These are phyloP conservation scores for Oenanthe melanoleuca DNA, from an alignment of 2,113 vertebrate species.

Conservation along the genomic window DNA sequence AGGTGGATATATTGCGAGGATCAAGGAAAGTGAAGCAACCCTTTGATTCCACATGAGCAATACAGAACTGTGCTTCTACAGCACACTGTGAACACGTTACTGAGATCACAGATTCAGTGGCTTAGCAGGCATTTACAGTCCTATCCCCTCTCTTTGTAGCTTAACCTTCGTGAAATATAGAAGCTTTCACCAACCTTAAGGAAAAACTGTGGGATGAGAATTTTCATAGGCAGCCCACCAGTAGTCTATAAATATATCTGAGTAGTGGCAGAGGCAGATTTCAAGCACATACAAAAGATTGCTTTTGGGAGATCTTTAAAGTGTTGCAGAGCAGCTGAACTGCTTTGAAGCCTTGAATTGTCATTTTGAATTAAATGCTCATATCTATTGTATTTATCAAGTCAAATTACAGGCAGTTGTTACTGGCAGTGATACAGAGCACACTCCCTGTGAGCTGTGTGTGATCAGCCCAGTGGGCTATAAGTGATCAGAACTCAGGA, in stretches of 20 bases:
- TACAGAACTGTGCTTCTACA: background rate
- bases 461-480: background rate
- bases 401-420: conserved; percentile 5
- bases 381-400: background rate
- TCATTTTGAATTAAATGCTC: conserved; percentile 26
- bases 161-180: conserved; percentile 35
- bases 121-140: conserved; percentile 24
- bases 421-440: background rate
- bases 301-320: conserved; percentile 40
- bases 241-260: conserved; percentile 59
- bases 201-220: conserved; percentile 54
- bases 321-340: background rate
- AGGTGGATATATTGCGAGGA: background rate
- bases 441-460: background rate
- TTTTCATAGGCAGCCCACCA: conserved; percentile 64
- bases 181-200: conserved; percentile 42
- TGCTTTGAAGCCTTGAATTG: conserved; percentile 34
- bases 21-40: background rate
- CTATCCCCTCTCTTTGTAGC: conserved; percentile 17
- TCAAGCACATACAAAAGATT: conserved; percentile 44
- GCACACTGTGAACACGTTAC: background rate
- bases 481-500: background rate
- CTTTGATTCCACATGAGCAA: background rate
- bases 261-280: conserved; percentile 60
- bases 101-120: conserved; percentile 3